Percentiles rank a stretch among this genome's conserved stretches.
phyloP scores from a whole-genome alignment of 2,113 vertebrate species.

The Siniperca knerii region DNA sequence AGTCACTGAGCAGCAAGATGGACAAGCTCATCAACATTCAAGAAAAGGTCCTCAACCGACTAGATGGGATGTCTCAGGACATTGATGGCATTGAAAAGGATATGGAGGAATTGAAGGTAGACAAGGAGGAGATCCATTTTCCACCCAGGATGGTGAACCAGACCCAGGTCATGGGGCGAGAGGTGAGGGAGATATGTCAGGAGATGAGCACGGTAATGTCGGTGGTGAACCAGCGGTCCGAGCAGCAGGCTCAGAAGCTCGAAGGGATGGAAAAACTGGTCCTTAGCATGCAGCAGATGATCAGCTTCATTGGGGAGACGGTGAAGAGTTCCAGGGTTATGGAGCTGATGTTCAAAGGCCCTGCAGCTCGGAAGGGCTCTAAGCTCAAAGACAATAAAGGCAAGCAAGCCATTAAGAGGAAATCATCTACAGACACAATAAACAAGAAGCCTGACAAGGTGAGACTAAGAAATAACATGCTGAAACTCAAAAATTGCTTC shows the following conservation, averaged over 20 bases:
- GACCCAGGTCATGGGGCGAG: conserved; percentile 68
- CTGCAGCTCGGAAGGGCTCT: conserved; percentile 69
- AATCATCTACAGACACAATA: conserved; percentile 71
- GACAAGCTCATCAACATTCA: conserved; percentile 89
- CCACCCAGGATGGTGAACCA: conserved; percentile 64
- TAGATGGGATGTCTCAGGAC: conserved; percentile 89
- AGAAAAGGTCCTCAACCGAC: conserved; percentile 87
- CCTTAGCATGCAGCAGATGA: conserved; percentile 88
- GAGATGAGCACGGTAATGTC: conserved; percentile 90
- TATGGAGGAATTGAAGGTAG: conserved; percentile 85
- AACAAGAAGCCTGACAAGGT: conserved; percentile 85
- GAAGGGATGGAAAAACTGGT: conserved; percentile 90
- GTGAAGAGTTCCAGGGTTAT: conserved; percentile 87
- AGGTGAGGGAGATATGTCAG: conserved; percentile 85
- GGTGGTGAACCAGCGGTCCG: conserved; percentile 86
- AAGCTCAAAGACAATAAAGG: conserved; percentile 76
- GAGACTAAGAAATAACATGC: conserved; percentile 66
- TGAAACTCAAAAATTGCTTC: not conserved
- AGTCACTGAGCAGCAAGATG: conserved; percentile 89
- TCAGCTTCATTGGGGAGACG: conserved; percentile 88
- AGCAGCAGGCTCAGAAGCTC: conserved; percentile 89
- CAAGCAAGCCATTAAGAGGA: conserved; percentile 78
- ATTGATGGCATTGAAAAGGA: conserved; percentile 86
- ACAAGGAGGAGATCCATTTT: conserved; percentile 82
- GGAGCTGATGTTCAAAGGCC: conserved; percentile 84